Evolutionary conservation across 2,888 invertebrate species (phyloP).

Genomic region (Eustalomyia histrio): DNA sequence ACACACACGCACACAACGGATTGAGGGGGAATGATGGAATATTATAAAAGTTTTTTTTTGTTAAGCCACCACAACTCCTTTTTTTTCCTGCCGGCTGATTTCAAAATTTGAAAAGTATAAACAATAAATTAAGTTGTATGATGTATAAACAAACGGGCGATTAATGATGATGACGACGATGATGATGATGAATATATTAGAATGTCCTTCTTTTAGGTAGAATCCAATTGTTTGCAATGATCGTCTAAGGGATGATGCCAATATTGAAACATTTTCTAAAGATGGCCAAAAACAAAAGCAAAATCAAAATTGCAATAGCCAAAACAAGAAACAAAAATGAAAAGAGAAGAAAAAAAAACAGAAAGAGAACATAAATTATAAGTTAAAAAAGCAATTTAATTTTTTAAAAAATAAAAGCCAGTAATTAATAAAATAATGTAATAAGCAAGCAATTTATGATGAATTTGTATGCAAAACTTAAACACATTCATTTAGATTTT

Average conservation of each 20-base stretch:
- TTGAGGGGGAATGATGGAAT: conserved; percentile 39
- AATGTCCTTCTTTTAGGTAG: conserved; percentile 42
- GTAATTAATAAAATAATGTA: neutral
- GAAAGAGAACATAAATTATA: conserved; percentile 49
- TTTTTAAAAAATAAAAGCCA: conserved; percentile 7
- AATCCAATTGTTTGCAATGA: conserved; percentile 60
- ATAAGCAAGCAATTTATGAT: conserved; percentile 18
- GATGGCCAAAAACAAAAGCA: conserved; percentile 53
- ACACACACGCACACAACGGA: conserved; percentile 14
- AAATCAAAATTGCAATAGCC: conserved; percentile 58
- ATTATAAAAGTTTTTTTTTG: neutral
- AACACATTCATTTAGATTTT: too few relatives aligned
- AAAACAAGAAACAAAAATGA: conserved; percentile 51
- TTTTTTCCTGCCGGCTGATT: neutral
- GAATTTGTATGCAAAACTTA: neutral
- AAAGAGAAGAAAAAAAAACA: conserved; percentile 47
- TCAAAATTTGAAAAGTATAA: neutral
- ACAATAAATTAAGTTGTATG: neutral
- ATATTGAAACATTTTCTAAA: conserved; percentile 63
- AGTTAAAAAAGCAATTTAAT: conserved; percentile 25
- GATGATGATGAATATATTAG: conserved; percentile 34
- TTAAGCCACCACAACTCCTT: neutral
- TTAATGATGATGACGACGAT: conserved; percentile 30
- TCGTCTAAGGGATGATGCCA: conserved; percentile 61
- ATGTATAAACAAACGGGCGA: neutral